Evolutionary conservation across 2,888 invertebrate genomes (phyloP).

Genomic region (Hemistola chrysoprasaria): DNA sequence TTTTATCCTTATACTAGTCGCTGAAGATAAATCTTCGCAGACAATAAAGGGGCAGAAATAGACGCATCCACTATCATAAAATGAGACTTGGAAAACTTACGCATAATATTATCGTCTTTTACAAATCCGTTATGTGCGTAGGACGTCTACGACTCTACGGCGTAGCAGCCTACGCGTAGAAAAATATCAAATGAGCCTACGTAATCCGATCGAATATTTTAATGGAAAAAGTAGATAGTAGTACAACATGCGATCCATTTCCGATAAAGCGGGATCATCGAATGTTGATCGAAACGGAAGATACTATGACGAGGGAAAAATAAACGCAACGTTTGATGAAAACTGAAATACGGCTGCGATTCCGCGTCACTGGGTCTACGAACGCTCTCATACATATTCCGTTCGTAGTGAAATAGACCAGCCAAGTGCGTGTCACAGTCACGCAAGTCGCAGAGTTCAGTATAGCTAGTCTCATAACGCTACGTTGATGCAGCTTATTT

Average conservation of each 20-base stretch:
- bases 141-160: conserved; percentile 19
- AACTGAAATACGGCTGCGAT: conserved; percentile 39
- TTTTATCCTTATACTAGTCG: too few species aligned
- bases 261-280: conserved; percentile 42
- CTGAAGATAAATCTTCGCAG: conserved; percentile 1
- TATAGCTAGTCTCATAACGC: too few species aligned
- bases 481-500: too few species aligned
- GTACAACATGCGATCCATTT: conserved; percentile 42
- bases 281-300: conserved; percentile 42
- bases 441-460: conserved; percentile 3
- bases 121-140: conserved; percentile 34
- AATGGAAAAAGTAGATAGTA: conserved; percentile 39
- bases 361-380: conserved; percentile 42
- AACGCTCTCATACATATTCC: conserved; percentile 34
- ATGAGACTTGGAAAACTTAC: conserved; percentile 5
- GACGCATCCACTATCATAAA: not conserved
- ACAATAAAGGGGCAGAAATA: conserved; percentile 1
- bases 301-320: conserved; percentile 38
- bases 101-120: not conserved
- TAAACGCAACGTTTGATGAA: conserved; percentile 47
- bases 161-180: conserved; percentile 30
- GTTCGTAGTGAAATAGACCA: conserved; percentile 9
- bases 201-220: conserved; percentile 38
- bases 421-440: conserved; percentile 6
- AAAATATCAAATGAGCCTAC: conserved; percentile 23